These are phyloP conservation scores for Polypterus senegalus DNA, from an alignment of 2,113 vertebrate species.

Conservation along the genomic window DNA sequence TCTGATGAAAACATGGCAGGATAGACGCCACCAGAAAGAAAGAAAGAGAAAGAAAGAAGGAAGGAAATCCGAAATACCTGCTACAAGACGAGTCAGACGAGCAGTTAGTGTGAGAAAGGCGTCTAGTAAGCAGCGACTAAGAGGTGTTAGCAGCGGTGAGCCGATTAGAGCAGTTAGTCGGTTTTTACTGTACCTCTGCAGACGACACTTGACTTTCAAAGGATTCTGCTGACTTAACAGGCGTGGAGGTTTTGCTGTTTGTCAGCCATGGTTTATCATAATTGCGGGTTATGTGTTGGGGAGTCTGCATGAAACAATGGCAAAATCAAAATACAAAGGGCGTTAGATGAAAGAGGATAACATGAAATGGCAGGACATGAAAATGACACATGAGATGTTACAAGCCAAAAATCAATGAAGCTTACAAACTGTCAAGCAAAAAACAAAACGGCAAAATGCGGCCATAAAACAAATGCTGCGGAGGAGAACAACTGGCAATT, in stretches of 20 bases:
- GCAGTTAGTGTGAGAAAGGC: too few species aligned
- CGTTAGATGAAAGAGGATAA: slow-evolving; percentile 37
- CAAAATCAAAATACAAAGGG: slow-evolving; percentile 68
- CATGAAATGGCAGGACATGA: slow-evolving; percentile 30
- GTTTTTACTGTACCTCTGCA: slow-evolving; percentile 84
- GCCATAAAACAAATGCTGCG: too few species aligned
- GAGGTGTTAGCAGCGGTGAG: slow-evolving; percentile 25
- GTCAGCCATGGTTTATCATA: slow-evolving; percentile 99
- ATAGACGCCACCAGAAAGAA: too few species aligned
- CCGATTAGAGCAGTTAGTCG: slow-evolving; percentile 35
- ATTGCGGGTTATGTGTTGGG: slow-evolving; percentile 96
- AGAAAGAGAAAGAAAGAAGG: too few species aligned
- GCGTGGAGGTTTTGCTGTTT: slow-evolving; percentile 97
- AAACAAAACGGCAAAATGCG: slow-evolving; percentile 22
- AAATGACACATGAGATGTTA: slow-evolving; percentile 7
- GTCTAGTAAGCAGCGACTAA: too few species aligned
- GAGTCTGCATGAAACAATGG: slow-evolving; percentile 91
- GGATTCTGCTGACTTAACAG: slow-evolving; percentile 88
- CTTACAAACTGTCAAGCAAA: slow-evolving; percentile 25
- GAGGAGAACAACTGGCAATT: too few species aligned
- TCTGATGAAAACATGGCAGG: too few species aligned
- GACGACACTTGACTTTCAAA: slow-evolving; percentile 82
- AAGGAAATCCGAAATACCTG: too few species aligned
- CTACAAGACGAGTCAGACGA: too few species aligned
- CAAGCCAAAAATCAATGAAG: background rate